Evolutionary conservation across 2,888 invertebrate genomes (phyloP), one percentile per base, ranked within the genome.

Genomic region (Ferdinandea cuprea): DNA sequence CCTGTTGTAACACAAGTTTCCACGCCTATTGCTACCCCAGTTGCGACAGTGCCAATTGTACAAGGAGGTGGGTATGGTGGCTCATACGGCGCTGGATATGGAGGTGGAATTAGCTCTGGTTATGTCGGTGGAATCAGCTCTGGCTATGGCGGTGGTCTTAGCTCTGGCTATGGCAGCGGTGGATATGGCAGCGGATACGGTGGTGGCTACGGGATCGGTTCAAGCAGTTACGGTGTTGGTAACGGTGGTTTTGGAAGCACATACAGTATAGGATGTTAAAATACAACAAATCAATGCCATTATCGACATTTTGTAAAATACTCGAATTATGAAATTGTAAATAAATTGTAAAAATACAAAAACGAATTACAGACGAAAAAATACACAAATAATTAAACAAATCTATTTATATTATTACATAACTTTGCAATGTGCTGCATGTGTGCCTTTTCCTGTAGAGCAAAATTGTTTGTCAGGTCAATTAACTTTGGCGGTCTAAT

Each of bases 401-500:
- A 32, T 28, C 32, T 40, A 6, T 6, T 32, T 28, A 0, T 56
- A n/a, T 7, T 46, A 13, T 73, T 73, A 65, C 63, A 48, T 73
- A 73, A 73, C 28, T 21, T 37, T 4, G 35, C 3, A 35, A 73
- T n/a, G n/a, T n/a, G n/a, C n/a, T 42, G 71, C 52, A 35, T 63
- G 63, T 40, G 30, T 40, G 63, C 11, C 17, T 17, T 11, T 28
- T 32, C 13, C 28, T 9, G 11, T 13, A 1, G 4, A 9, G 17
- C 2, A 28, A 25, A 19, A n/a, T 21, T 63, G 44, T 65, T 73
- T 73, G 56, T 28, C 4, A 11, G n/a, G 13, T 9, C 40, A 73
- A 73, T 73, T 73, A 73, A 56, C 56, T 56, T 37, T 28, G 46
- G 7, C 21, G 40, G 56, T 65, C 73, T 73, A 73, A 73, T 63